Evolutionary conservation across 2,113 vertebrate species (phyloP).

Genomic region (Zapornia atra): DNA sequence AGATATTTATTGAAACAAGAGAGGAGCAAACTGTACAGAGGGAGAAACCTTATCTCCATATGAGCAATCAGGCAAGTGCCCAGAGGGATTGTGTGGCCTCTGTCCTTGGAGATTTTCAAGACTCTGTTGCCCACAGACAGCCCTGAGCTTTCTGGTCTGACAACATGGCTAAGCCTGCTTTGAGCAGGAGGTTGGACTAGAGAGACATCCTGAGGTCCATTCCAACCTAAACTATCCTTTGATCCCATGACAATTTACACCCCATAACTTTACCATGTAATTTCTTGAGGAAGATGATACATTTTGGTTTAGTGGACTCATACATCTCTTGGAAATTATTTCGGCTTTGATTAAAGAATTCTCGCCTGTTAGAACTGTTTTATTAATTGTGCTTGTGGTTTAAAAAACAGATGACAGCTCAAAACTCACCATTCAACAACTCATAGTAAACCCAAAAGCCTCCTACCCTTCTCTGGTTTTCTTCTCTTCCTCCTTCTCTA

Average conservation of each 20-base stretch:
- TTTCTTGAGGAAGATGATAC: not conserved
- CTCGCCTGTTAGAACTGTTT: not conserved
- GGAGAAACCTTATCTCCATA: not conserved
- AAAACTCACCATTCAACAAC: not conserved
- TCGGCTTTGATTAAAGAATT: not conserved
- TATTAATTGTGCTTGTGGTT: not conserved
- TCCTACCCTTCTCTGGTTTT: not conserved
- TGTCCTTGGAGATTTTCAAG: not conserved
- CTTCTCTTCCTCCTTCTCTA: not conserved
- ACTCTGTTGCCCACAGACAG: not conserved
- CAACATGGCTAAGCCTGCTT: not conserved
- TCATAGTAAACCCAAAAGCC: not conserved
- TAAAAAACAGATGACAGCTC: not conserved
- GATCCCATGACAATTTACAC: not conserved
- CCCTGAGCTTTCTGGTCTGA: not conserved
- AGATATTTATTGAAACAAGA: not conserved
- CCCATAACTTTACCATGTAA: not conserved
- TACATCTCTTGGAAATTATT: not conserved
- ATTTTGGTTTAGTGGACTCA: not conserved
- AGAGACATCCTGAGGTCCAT: not conserved
- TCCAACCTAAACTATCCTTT: not conserved
- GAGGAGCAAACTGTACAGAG: not conserved
- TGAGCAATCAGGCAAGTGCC: not conserved
- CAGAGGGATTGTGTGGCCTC: not conserved
- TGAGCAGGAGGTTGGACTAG: not conserved